Evolutionary conservation across 2,797 vertebrate genomes (phyloP), one percentile per base, ranked within the genome.

Genomic region (Bothrops alternatus): DNA sequence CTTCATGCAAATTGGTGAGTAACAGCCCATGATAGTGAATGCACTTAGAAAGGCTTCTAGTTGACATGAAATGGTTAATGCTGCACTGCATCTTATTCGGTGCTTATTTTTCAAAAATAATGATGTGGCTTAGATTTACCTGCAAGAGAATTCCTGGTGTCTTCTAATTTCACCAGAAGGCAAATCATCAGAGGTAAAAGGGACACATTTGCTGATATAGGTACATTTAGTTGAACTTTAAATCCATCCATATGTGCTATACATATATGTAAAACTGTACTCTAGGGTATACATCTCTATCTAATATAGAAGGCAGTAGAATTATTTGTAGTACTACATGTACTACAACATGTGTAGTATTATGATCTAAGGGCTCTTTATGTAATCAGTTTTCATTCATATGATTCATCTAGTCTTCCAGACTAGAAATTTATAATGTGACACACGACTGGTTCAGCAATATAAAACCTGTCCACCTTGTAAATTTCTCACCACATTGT

Each of bases 41-140:
- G 0, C 60, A n/a, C 23, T 60, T 88, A 7, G 91, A 6, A 0
- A 86, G n/a, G 4, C 91, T 87, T 90, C 47, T 86, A 90, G 26
- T 7, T n/a, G 23, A 14, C 16, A 25, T 10, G 26, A 26, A 93
- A 92, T 50, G 60, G 0, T 0, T 88, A 6, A 61, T 63, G 57
- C 93, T 82, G n/a, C 58, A 28, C 14, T 42, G 6, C 26, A 78
- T 82, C 65, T 53, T 53, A 10, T 8, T 47, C 65, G n/a, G 28
- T 82, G 37, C 37, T 92, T 65, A 47, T 47, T 50, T 32, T 50
- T 25, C 73, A 78, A 25, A 58, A n/a, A 78, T 60, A 26, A 47
- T 50, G 5, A 23, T 55, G 47, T 23, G 18, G 6, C 78, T 90
- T 25, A 57, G 42, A 37, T 7, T 26, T 26, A 55, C 23, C n/a